Base-by-base conservation (phyloP, 2,797 vertebrate species). In the Todus mexicanus region DNA sequence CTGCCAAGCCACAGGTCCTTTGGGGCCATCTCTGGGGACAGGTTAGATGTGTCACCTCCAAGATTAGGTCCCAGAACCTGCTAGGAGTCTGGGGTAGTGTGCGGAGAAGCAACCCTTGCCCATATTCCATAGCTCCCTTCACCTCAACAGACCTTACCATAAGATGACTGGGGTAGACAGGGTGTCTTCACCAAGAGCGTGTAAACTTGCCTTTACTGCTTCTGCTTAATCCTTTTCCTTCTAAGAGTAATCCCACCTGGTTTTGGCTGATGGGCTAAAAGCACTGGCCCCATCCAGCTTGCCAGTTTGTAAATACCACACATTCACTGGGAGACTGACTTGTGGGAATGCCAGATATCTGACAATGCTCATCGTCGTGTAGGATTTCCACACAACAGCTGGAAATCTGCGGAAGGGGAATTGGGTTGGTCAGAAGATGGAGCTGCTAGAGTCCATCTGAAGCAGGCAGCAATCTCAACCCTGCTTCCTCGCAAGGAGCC, bases 11-110 rank as follows among this genome's bases (percentile, higher is more conserved):
- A 37, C 20, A 19, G 31, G 25, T 65, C 21, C 47, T 72, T 25
- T 6, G 4, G 20, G 64, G n/a, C 4, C 9, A 4, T 48, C 11
- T 77, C 38, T 50, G 20, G 61, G 51, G 18, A 4, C 15, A 29
- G 12, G 5, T 14, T 26, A 11, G 45, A 31, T 2, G 0, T 47
- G 47, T 10, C 31, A 48, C 8, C 64, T 56, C 45, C 1, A 6
- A 15, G 13, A 19, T 51, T 8, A 14, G 4, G 8, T 23, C 82
- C 47, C 53, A 13, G 40, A n/a, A 68, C 31, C 37, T 61, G 12
- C 27, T 3, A 3, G 48, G 31, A 79, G 7, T 15, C 16, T 47
- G 22, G 29, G 50, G 19, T 54, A 63, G 25, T 9, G 47, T 0
- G 0, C 22, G 56, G 48, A 76, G 51, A 25, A 51, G 35, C 18